Evolutionary conservation across 2,888 invertebrate species (phyloP).

Genomic region (Meliscaeva auricollis): DNA sequence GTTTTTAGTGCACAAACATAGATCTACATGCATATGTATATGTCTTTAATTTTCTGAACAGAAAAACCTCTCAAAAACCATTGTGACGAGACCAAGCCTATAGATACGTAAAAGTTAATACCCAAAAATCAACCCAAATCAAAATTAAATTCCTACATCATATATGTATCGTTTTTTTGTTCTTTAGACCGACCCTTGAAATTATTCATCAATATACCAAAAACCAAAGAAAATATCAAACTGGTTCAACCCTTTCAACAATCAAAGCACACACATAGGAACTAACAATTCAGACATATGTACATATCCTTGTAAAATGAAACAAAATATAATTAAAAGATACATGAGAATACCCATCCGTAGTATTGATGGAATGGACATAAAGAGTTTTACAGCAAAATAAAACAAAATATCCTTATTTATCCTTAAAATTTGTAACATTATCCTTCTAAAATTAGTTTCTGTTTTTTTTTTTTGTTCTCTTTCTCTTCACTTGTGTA

Average conservation of each 20-base stretch:
- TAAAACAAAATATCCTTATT: neutral
- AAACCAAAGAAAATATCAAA: conserved; percentile 23
- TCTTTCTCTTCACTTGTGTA: conserved; percentile 57
- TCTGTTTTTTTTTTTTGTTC: too few relatives aligned
- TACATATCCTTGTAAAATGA: conserved; percentile 1
- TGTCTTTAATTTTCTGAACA: conserved; percentile 32
- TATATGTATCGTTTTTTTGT: neutral
- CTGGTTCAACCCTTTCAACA: conserved; percentile 14
- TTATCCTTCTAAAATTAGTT: conserved; percentile 9
- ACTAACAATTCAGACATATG: conserved; percentile 1
- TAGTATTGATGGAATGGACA: too few relatives aligned
- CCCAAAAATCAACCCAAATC: conserved; percentile 72
- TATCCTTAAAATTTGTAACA: conserved; percentile 48
- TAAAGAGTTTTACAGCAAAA: neutral
- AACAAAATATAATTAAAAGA: neutral
- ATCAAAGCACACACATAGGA: neutral
- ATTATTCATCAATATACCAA: conserved; percentile 20
- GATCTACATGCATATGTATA: conserved; percentile 4
- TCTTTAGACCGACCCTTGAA: conserved; percentile 46
- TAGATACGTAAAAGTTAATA: conserved; percentile 44
- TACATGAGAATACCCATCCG: too few relatives aligned
- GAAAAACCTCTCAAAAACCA: conserved; percentile 52
- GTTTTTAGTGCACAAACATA: too few relatives aligned
- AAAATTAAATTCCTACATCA: conserved; percentile 67
- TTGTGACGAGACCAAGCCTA: too few relatives aligned